phyloP scores from a whole-genome alignment of 2,888 invertebrate species.

The Erebia palarica region DNA sequence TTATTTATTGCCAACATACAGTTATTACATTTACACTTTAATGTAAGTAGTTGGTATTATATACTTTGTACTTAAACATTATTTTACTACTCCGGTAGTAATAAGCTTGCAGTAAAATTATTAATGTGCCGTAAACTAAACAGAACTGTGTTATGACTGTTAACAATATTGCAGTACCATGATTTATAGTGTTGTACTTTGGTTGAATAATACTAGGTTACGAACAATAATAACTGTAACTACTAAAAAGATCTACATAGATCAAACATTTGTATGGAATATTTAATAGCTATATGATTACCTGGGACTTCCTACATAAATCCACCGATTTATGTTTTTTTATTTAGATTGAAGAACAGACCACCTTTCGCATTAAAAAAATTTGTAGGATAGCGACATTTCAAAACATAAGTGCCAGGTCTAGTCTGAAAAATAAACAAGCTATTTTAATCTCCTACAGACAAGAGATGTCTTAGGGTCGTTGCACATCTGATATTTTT shows the following conservation, averaged over 20 bases:
- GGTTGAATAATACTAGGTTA: neutral
- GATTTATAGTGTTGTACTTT: conserved; percentile 14
- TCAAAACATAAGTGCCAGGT: too few species aligned
- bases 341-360: too few species aligned
- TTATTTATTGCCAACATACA: conserved; percentile 13
- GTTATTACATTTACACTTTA: conserved; percentile 9
- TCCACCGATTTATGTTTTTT: too few species aligned
- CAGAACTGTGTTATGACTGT: conserved; percentile 38
- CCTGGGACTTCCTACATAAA: too few species aligned
- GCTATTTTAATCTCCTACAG: too few species aligned
- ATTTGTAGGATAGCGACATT: too few species aligned
- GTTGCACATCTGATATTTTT: too few species aligned
- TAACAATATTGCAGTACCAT: conserved; percentile 32
- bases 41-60: conserved; percentile 37
- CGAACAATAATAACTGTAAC: neutral
- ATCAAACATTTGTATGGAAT: too few species aligned
- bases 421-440: too few species aligned
- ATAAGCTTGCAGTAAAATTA: conserved; percentile 43
- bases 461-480: too few species aligned
- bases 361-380: too few species aligned
- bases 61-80: conserved; percentile 50
- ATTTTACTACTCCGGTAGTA: conserved; percentile 34
- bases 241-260: neutral
- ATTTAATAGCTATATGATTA: too few species aligned
- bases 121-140: conserved; percentile 40